A percentile compares a stretch with the other conserved stretches of the same genome.
Conservation (phyloP, 2,113 vertebrate species). For the Channa argus region DNA sequence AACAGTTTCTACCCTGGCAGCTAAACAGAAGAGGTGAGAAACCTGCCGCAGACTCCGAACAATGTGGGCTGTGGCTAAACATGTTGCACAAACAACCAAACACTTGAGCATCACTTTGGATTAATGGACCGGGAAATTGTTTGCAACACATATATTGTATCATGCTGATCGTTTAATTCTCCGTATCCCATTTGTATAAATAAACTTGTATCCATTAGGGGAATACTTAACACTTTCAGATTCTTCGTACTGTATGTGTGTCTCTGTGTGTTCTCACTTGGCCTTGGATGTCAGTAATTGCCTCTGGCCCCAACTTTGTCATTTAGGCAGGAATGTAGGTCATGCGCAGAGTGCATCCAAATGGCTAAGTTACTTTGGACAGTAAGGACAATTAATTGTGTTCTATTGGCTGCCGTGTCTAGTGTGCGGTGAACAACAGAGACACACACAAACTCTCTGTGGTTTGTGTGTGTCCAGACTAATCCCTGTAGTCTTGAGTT, state of each 20-base stretch:
- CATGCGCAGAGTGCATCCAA: constrained; percentile 69
- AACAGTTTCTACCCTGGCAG: constrained; percentile 56
- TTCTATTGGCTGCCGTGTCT: constrained; percentile 5
- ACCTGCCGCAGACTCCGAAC: constrained; percentile 24
- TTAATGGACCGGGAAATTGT: constrained; percentile 46
- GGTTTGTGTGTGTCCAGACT: neutral
- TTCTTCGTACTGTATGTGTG: neutral
- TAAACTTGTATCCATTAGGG: neutral
- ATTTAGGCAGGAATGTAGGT: constrained; percentile 75
- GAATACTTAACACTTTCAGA: neutral
- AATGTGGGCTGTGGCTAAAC: constrained; percentile 25
- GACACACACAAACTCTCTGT: neutral
- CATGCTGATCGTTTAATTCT: neutral
- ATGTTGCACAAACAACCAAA: constrained; percentile 20
- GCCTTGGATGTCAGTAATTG: constrained; percentile 42
- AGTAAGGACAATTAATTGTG: constrained; percentile 47
- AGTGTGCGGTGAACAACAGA: neutral
- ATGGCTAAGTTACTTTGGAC: constrained; percentile 59
- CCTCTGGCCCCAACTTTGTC: constrained; percentile 56
- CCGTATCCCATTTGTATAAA: neutral
- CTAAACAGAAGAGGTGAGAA: constrained; percentile 22
- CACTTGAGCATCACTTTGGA: constrained; percentile 20
- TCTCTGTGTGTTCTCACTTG: constrained; percentile 26
- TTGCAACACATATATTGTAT: constrained; percentile 16
- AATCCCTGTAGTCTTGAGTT: neutral